Evolutionary conservation across 1,140 invertebrate species (phyloP).

Genomic region (Scaptomyza pallida): DNA sequence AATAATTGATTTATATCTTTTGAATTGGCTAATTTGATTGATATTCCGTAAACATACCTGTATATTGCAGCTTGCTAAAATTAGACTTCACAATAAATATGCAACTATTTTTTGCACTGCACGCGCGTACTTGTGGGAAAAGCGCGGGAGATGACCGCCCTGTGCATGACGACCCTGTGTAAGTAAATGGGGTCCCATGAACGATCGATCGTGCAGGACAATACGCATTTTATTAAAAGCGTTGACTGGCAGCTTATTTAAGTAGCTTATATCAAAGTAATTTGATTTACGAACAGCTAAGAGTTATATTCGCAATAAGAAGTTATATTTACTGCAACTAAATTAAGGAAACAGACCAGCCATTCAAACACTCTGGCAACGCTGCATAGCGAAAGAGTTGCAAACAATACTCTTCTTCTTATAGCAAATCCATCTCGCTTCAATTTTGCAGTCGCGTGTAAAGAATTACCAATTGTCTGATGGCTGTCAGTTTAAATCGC

Average conservation of each 20-base stretch:
- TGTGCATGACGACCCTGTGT: neutral
- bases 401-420: neutral
- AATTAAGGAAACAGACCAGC: too few species aligned
- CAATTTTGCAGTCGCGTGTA: constrained; percentile 30
- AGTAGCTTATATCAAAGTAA: too few species aligned
- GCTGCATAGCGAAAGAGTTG: too few species aligned
- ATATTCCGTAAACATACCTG: constrained; percentile 13
- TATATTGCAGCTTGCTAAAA: neutral
- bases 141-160: neutral
- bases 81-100: neutral
- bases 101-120: too few species aligned
- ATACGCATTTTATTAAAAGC: too few species aligned
- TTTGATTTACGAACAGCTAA: too few species aligned
- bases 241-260: too few species aligned
- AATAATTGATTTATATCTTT: constrained; percentile 64
- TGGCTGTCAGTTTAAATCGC: constrained; percentile 30
- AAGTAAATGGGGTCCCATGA: neutral
- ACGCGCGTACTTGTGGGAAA: too few species aligned
- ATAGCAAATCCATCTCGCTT: neutral
- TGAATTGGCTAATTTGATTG: constrained; percentile 63
- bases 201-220: too few species aligned
- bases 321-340: too few species aligned
- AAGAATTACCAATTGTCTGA: constrained; percentile 32
- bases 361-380: too few species aligned
- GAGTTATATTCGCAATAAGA: too few species aligned